phyloP scores from a whole-genome alignment of 2,797 vertebrate genomes.

The Erpetoichthys calabaricus region DNA sequence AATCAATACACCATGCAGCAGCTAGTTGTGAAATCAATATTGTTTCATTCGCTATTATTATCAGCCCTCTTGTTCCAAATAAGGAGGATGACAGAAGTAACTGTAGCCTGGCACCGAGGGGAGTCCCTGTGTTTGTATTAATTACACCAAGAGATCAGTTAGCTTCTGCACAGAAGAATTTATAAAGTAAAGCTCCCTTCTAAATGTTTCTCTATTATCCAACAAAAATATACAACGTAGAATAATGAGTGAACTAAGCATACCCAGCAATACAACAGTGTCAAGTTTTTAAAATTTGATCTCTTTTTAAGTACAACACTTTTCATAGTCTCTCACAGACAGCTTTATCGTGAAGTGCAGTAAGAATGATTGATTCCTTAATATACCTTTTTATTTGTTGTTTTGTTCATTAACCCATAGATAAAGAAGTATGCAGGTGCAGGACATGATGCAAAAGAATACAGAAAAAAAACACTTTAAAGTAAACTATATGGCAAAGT shows the following conservation, averaged over 20 bases:
- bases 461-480: too few species aligned
- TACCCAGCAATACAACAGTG: too few species aligned
- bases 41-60: slow-evolving; percentile 69
- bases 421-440: too few species aligned
- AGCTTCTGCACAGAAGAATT: slow-evolving; percentile 14
- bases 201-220: slow-evolving; percentile 25
- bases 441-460: too few species aligned
- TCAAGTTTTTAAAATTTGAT: too few species aligned
- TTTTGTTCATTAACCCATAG: too few species aligned
- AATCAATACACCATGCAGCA: slow-evolving; percentile 57
- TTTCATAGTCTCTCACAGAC: too few species aligned
- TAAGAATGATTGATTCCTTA: too few species aligned
- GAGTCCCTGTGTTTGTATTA: slow-evolving; percentile 27
- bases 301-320: too few species aligned
- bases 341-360: too few species aligned
- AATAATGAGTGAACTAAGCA: slow-evolving; percentile 14
- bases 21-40: slow-evolving; percentile 62
- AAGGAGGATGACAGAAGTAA: slow-evolving; percentile 41
- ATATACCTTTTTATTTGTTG: too few species aligned
- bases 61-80: slow-evolving; percentile 59
- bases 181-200: slow-evolving; percentile 7
- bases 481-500: too few species aligned
- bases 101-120: slow-evolving; percentile 35
- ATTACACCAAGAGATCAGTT: slow-evolving; percentile 31
- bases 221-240: slow-evolving; percentile 23